Evolutionary conservation across 2,888 invertebrate genomes (phyloP), one percentile per base, ranked within the genome.

Genomic region (Cyaniris semiargus): DNA sequence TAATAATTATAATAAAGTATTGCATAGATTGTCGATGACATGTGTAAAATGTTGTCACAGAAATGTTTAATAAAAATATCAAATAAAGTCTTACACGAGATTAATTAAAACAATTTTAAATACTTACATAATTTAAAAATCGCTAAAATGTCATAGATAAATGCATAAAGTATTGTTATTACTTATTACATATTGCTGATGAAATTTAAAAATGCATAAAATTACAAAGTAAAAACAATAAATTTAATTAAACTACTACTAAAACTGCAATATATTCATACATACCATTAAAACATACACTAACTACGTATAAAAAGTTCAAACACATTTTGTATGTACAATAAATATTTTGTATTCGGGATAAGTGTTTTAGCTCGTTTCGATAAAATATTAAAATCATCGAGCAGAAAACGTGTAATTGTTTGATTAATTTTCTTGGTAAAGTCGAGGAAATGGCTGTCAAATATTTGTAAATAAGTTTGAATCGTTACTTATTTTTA

Each of bases 251-350:
- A 79, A 76, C 79, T 81, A 80, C 78, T 27, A 27, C 70, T 72
- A 78, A 70, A 77, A 76, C 79, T 78, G 81, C 81, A 82, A 81
- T 80, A 82, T 82, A 83, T 80, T 81, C 77, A 79, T 79, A 80
- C 79, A 80, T 75, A 77, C 76, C 78, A 80, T 80, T 79, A 79
- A 82, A 82, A 82, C 81, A 82, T 77, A 80, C 78, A 80, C 79
- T 82, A 83, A 88, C 84, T 85, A 83, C 79, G 77, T 82, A 83
- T 83, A 84, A 83, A 83, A 83, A 81, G 85, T 78, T 86, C 27
- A 83, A 88, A 88, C 84, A 81, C 80, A 85, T 75, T 53, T 60
- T 89, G 87, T 89, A 89, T 89, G 87, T 89, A 89, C 89, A 89
- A 84, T 53, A 44, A 15, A 48, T 27, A 27, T 74, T 38, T 21